Percentiles rank a stretch among this genome's conserved stretches.
Conservation (phyloP, 2,113 vertebrate species). For the Daubentonia madagascariensis region DNA sequence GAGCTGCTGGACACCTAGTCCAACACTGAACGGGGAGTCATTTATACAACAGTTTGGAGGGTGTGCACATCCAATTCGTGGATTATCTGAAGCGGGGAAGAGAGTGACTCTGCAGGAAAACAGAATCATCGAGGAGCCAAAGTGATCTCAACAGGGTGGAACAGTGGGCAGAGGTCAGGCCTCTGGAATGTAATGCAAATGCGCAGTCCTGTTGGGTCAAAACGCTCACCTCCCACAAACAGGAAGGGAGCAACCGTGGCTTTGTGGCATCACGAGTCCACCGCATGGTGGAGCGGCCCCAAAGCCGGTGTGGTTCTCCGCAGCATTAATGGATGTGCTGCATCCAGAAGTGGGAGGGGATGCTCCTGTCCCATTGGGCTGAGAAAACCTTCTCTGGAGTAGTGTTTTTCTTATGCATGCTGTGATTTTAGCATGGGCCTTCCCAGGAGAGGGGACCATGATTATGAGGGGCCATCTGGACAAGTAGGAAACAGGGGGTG, state of each 20-base stretch:
- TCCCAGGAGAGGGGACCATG: neutral
- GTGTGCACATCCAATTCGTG: fast-evolving
- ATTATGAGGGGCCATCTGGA: neutral
- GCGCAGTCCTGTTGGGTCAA: neutral
- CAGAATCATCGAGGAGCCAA: too few relatives aligned
- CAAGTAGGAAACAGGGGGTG: neutral
- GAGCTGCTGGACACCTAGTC: neutral
- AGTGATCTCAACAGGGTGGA: neutral
- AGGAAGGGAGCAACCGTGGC: fast-evolving
- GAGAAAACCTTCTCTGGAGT: neutral
- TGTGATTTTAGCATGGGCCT: neutral
- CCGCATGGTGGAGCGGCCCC: fast-evolving
- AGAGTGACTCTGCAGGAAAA: neutral
- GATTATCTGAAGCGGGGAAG: neutral
- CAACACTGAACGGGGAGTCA: neutral
- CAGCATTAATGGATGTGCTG: fast-evolving
- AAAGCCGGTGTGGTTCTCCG: fast-evolving
- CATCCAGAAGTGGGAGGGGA: too few relatives aligned
- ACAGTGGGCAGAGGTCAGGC: neutral
- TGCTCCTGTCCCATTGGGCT: neutral
- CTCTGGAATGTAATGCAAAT: neutral
- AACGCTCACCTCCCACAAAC: neutral
- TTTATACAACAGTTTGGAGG: fast-evolving
- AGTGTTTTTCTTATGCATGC: neutral
- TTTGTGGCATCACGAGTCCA: fast-evolving